Conservation (phyloP, 1,140 invertebrate species). For the Drosophila melanogaster region Release_6_plus_ISO1_MT NT_033777.3:28056001-28056500, state of each 20-base stretch:
- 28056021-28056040: slow-evolving; percentile 78
- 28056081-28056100: slow-evolving; percentile 22
- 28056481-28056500: slow-evolving; percentile 75
- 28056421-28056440: not conserved
- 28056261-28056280: too few species aligned
- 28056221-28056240: not conserved
- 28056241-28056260: not conserved
- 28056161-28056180: slow-evolving; percentile 65
- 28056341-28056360: not conserved
- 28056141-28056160: slow-evolving; percentile 22
- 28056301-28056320: too few species aligned
- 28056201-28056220: slow-evolving; percentile 59
- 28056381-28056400: too few species aligned
- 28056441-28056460: slow-evolving; percentile 5
- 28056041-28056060: slow-evolving; percentile 80
- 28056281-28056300: too few species aligned
- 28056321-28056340: too few species aligned
- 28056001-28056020: slow-evolving; percentile 47
- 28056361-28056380: too few species aligned
- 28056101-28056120: slow-evolving; percentile 15
- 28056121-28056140: slow-evolving; percentile 48
- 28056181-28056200: slow-evolving; percentile 83
- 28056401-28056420: too few species aligned
- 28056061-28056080: slow-evolving; percentile 47
- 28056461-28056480: slow-evolving; percentile 44